Evolutionary conservation across 1,140 invertebrate species (phyloP), one percentile per base, ranked within the genome.

Genomic region (Ladona fulva): DNA sequence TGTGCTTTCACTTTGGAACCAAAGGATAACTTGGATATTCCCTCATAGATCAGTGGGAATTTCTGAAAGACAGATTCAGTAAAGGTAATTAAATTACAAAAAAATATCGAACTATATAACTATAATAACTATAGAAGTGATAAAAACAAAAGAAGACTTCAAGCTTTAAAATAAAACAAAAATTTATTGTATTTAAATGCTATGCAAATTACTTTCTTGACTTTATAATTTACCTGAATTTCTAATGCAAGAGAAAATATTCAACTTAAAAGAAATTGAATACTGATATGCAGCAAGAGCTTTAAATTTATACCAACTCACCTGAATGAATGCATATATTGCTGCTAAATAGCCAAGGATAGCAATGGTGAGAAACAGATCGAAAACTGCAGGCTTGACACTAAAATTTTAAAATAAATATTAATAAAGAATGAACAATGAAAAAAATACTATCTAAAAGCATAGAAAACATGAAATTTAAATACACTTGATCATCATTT

Each of bases 331-430:
- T 74, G 96, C 88, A 85, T 97, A 99, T 14, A 98, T 88, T 10
- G 91, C 79, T 42, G 88, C 88, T 74, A 99, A 87, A 84, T 99
- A 99, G 11, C 90, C 85, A 52, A 91, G 87, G 83, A 99, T 98
- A 42, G 90, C 90, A 78, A 95, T 83, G 11, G 96, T 97, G 1
- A 99, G 88, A 80, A 99, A 93, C 59, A 99, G 90, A 89, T 99
- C 97, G 87, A 99, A 99, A 74, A 98, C 91, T 25, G 97, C 97
- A 80, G 97, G 97, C 84, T 99, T 99, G 7, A 99, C 97, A 86
- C 94, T 95, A 86, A 79, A 91, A 37, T 37, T 37, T 90, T 77
- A 82, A 82, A 85, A 85, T 79, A 82, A 77, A 52, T 80, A 6
- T 14, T 66, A 25, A 25, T 73, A 77, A 74, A 22, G 24, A 80